Evolutionary conservation across 2,113 vertebrate species (phyloP), one percentile per base, ranked within the genome.

Genomic region (Gymnarchus niloticus): DNA sequence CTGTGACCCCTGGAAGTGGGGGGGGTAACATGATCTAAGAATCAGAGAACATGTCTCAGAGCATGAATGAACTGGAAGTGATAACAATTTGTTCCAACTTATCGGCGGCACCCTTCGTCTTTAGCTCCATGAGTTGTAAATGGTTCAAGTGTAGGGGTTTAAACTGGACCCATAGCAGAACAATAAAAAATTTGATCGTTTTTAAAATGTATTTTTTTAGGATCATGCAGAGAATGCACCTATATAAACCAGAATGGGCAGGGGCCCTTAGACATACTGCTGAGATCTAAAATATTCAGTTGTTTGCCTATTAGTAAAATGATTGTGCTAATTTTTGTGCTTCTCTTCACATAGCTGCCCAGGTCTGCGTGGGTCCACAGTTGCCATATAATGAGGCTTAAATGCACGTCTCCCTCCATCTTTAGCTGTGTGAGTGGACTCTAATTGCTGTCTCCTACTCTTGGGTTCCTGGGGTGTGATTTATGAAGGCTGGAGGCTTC

Each of bases 391-490:
- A 69, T 17, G 48, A 37, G 46, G 59, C 41, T 8, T 12, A 6
- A 41, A 44, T 19, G 51, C 33, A 25, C 19, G 56, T 69, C 84
- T 85, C 61, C 49, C 49, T 85, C 59, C 28, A 25, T 77, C 84
- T 77, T 69, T 44, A 41, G 84, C 84, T 51, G 19, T 44, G 17
- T 41, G 65, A 76, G 37, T 52, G 49, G 49, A 37, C 65, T 44
- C 84, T 85, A 77, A 85, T 85, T 77, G 84, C 65, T 76, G 84
- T 37, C 84, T 85, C 65, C 69, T 33, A 54, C 61, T 76, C 61
- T 25, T 7, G 0, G 49, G 28, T 69, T 54, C 51, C 69, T 5
- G 49, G 25, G 5, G 84, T 77, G 84, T 85, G 65, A 85, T 85
- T 85, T 85, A 85, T 85, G 25, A 52, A 56, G 51, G 61, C 6